Conservation (phyloP, 2,797 vertebrate species). For the Percopsis omiscomaycus region DNA sequence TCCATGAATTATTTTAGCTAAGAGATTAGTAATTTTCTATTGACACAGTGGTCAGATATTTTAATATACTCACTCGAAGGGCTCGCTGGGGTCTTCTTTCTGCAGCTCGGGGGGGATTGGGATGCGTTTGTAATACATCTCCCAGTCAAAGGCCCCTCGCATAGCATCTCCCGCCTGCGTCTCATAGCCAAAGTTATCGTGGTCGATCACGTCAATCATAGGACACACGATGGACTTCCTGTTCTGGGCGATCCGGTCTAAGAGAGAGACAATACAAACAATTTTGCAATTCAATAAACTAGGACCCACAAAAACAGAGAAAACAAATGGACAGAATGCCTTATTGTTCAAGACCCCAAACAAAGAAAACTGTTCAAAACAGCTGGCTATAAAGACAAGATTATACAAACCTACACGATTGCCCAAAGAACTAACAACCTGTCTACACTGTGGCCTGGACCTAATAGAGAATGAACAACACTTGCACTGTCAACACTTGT, state of each 20-base stretch:
- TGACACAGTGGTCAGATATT: background rate
- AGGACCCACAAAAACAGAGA: too few species aligned
- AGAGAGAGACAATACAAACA: constrained; percentile 9
- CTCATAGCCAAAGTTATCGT: constrained; percentile 93
- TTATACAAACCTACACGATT: too few species aligned
- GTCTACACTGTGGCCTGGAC: too few species aligned
- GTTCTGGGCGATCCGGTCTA: constrained; percentile 93
- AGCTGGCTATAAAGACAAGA: too few species aligned
- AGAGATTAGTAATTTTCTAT: background rate
- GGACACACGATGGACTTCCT: constrained; percentile 93
- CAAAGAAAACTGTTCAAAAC: too few species aligned
- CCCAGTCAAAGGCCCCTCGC: constrained; percentile 97
- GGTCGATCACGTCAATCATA: constrained; percentile 96
- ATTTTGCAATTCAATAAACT: too few species aligned
- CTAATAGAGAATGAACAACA: too few species aligned
- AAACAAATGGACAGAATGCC: too few species aligned
- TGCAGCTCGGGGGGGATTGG: constrained; percentile 89
- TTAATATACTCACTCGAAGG: constrained; percentile 86
- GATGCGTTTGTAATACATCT: constrained; percentile 98
- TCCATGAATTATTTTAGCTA: too few species aligned
- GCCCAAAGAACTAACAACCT: too few species aligned
- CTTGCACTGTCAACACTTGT: too few species aligned
- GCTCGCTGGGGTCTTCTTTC: constrained; percentile 88
- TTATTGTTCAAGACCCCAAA: too few species aligned
- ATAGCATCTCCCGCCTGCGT: constrained; percentile 95